Evolutionary conservation across 2,888 invertebrate genomes (phyloP).

Genomic region (Campoletis raptor): DNA sequence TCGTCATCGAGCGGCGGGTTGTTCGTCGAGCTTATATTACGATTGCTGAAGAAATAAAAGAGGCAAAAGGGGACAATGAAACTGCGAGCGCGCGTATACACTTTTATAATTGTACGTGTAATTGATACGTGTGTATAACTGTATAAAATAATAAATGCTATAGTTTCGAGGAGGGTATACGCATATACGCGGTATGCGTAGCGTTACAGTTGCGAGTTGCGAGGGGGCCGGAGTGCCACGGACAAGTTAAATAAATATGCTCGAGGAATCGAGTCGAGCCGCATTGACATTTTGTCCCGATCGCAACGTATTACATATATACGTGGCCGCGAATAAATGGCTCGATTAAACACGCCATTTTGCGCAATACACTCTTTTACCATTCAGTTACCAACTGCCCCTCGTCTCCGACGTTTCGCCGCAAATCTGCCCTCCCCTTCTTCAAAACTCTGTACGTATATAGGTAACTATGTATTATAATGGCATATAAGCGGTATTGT

Average conservation of each 20-base stretch:
- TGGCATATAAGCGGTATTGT: conserved; percentile 68
- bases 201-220: conserved; percentile 33
- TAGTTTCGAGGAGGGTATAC: neutral
- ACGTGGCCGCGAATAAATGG: conserved; percentile 78
- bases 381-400: conserved; percentile 66
- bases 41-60: conserved; percentile 49
- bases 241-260: conserved; percentile 72
- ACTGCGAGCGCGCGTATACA: conserved; percentile 52
- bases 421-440: conserved; percentile 18
- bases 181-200: neutral
- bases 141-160: conserved; percentile 2
- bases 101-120: conserved; percentile 79
- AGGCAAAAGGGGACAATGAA: conserved; percentile 60
- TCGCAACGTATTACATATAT: conserved; percentile 41
- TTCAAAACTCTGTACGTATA: neutral
- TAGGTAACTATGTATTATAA: conserved; percentile 6
- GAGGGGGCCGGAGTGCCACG: no score
- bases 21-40: conserved; percentile 2
- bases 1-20: no score
- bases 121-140: conserved; percentile 74
- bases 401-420: conserved; percentile 35
- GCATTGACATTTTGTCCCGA: conserved; percentile 40
- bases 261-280: conserved; percentile 45
- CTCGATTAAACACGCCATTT: conserved; percentile 81
- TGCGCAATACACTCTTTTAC: conserved; percentile 79